Evolutionary conservation across 2,113 vertebrate genomes (phyloP), one percentile per base, ranked within the genome.

Genomic region (Carassius gibelio): DNA sequence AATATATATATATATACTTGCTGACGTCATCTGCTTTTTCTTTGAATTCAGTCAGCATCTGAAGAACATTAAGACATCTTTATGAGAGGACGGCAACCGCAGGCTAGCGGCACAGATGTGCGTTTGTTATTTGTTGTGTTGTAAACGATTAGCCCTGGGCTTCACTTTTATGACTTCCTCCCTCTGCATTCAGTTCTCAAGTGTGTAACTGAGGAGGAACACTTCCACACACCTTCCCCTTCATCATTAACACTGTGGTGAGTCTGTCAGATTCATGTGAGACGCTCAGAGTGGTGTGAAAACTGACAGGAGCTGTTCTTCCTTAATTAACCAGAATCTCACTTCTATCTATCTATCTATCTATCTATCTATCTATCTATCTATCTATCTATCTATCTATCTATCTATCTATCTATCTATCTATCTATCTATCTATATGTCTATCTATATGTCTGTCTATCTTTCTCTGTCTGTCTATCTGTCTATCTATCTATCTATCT

Each of bases 191-290:
- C 19, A 14, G 8, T 45, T 13, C 34, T 2, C 21, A 62, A 87
- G 85, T 79, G 84, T 77, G 84, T 68, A 2, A 26, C 36, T 30
- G n/a, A 64, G n/a, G 21, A 80, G 34, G 36, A 71, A 66, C 5
- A 45, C 36, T 4, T 52, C 4, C 4, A 77, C 50, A 71, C 52
- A 26, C 19, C 13, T n/a, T 72, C 36, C 61, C 42, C 6, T 57
- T 80, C 36, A 21, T 57, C 66, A 74, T 80, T 78, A 55, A 72
- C 66, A 72, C 68, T 26, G 48, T 71, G 3, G 34, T 62, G 45
- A 64, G 8, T 17, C 17, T 74, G 84, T 38, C 42, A 36, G 7
- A 61, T 85, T 23, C 42, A n/a, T 59, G 21, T 42, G 9, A 19
- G 48, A 30, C 23, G 75, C n/a, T 14, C n/a, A 59, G 50, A 45